A percentile compares a stretch with the other conserved stretches of the same genome.
Conservation (phyloP, 2,888 invertebrate species). For the Helobdella robusta region DNA sequence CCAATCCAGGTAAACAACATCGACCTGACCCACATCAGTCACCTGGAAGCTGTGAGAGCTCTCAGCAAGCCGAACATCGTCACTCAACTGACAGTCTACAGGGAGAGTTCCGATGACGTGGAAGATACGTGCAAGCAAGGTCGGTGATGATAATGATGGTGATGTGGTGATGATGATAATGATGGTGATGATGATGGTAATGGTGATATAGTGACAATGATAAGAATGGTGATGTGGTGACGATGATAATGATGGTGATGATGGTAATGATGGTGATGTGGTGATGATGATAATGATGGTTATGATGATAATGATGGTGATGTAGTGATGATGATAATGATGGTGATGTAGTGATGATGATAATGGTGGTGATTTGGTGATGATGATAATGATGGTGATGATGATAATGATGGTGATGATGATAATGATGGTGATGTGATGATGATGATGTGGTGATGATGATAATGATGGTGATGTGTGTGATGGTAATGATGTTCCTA, state of each 20-base stretch:
- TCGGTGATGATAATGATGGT: constrained; percentile 7
- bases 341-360: no score
- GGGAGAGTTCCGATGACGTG: neutral
- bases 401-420: neutral
- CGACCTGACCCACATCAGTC: constrained; percentile 47
- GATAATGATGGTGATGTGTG: no score
- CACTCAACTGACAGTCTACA: constrained; percentile 17
- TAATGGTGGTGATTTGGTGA: no score
- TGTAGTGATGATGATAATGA: no score
- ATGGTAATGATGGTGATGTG: no score
- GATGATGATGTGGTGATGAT: no score
- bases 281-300: no score
- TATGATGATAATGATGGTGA: no score
- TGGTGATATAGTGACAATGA: constrained; percentile 1
- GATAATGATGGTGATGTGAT: no score
- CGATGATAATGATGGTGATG: constrained; percentile 6
- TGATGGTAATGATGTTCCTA: no score
- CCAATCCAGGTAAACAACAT: constrained; percentile 50
- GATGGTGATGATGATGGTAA: constrained; percentile 13
- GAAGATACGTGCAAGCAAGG: constrained; percentile 2
- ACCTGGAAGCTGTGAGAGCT: constrained; percentile 47
- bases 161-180: constrained; percentile 9
- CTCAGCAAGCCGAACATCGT: constrained; percentile 20
- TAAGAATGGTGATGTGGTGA: no score
- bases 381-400: no score